Percentiles rank a stretch among this genome's conserved stretches.
Evolutionary conservation across 2,113 vertebrate species (phyloP).

Genomic region (Platysternon megacephalum): DNA sequence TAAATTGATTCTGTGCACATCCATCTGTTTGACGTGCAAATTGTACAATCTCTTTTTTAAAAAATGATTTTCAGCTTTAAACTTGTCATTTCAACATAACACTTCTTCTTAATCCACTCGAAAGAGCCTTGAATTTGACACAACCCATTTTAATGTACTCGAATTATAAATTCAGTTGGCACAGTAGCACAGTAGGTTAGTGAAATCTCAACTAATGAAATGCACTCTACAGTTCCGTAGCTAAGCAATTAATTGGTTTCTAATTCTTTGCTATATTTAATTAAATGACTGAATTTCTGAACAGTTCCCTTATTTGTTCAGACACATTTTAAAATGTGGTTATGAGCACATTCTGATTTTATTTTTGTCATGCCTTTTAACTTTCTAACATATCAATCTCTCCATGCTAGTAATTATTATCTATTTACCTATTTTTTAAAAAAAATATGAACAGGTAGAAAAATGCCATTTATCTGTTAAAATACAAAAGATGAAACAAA

Average conservation of each 20-base stretch:
- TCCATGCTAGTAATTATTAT: background rate
- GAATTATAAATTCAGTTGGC: conserved; percentile 26
- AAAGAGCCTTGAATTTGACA: conserved; percentile 43
- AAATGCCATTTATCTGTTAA: background rate
- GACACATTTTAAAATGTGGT: background rate
- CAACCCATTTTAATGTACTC: conserved; percentile 26
- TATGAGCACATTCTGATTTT: background rate
- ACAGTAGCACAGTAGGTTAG: conserved; percentile 28
- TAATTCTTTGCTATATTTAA: conserved; percentile 38
- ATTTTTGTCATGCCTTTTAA: background rate
- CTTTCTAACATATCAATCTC: background rate
- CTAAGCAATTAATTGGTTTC: conserved; percentile 50
- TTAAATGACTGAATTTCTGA: conserved; percentile 33
- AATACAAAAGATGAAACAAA: background rate
- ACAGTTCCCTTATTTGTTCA: conserved; percentile 6
- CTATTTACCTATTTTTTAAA: background rate
- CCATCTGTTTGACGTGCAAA: conserved; percentile 48
- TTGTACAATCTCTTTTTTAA: conserved; percentile 24
- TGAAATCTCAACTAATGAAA: conserved; percentile 51
- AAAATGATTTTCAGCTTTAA: background rate
- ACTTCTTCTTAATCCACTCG: conserved; percentile 31
- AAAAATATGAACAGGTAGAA: background rate
- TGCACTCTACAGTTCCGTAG: conserved; percentile 4
- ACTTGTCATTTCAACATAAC: conserved; percentile 44
- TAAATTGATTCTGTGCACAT: conserved; percentile 51